A percentile compares a stretch with the other conserved stretches of the same genome.
phyloP scores from a whole-genome alignment of 2,113 vertebrate species.

The Eulemur rufifrons region DNA sequence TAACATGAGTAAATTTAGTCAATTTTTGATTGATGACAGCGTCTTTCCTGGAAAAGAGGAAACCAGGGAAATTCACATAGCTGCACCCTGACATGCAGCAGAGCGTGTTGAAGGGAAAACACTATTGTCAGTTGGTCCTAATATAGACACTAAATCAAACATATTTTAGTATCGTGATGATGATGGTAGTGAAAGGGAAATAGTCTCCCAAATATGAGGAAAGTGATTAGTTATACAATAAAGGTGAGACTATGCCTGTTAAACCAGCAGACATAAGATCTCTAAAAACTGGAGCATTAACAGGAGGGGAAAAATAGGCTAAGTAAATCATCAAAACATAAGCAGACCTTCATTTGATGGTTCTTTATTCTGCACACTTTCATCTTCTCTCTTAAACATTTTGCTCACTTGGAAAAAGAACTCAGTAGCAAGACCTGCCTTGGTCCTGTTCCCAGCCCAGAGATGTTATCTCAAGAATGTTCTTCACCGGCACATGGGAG shows the following conservation, averaged over 20 bases:
- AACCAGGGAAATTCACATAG: background rate
- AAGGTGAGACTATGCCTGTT: background rate
- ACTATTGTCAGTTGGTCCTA: background rate
- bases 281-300: conserved; percentile 29
- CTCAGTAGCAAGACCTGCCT: background rate
- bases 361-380: conserved; percentile 10
- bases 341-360: background rate
- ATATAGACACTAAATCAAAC: conserved; percentile 52
- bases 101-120: background rate
- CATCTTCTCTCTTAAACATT: conserved; percentile 22
- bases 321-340: conserved; percentile 32
- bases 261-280: background rate
- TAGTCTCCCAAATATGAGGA: background rate
- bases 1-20: background rate
- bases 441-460: background rate
- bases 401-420: background rate
- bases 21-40: conserved; percentile 2
- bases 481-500: background rate
- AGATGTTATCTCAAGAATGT: background rate
- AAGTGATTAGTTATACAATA: conserved; percentile 29
- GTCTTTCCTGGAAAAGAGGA: background rate
- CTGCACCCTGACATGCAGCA: background rate
- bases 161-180: conserved; percentile 13
- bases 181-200: background rate
- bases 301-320: background rate